Evolutionary conservation across 2,888 invertebrate genomes (phyloP), one percentile per base, ranked within the genome.

Genomic region (Uropetala carovei): DNA sequence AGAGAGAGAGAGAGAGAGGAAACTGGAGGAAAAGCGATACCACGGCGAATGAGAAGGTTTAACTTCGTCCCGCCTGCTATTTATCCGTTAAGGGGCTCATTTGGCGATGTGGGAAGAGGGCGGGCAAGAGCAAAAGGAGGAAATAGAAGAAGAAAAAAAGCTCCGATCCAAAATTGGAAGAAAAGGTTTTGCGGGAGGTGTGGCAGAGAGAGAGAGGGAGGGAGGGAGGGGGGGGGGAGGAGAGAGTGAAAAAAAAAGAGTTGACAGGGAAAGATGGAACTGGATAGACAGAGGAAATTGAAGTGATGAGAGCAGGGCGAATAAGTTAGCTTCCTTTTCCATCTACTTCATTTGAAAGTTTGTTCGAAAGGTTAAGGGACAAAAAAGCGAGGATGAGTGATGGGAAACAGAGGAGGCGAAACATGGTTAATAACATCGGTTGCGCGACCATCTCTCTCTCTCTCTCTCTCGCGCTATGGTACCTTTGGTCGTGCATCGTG

Each of bases 21-120:
- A 43, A 43, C 43, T 1, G 43, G 43, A 43, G 1, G 43, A 43
- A 43, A 43, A 43, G 43, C 43, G 43, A 43, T 43, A 43, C 43
- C 43, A 43, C 43, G 43, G 27, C 56, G 18, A 43, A 13, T 16
- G 83, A 57, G 83, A n/a, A 43, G 56, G 83, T 83, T 83, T 83
- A 83, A 83, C 30, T 57, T 27, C 83, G 57, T 83, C 83, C 57
- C 83, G 83, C 9, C 83, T 57, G n/a, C 18, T 83, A 57, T 83
- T 83, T 83, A 83, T 83, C 83, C 83, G 43, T 18, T 83, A 83
- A 83, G 83, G 56, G 83, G 56, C 57, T 83, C 83, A 83, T 83
- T 83, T 83, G 83, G 56, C 56, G 10, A 18, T n/a, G 57, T 43
- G 83, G 57, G 57, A 83, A 57, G 83, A 83, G 43, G 18, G 57